Percentiles rank a stretch among this genome's conserved stretches.
Evolutionary conservation across 1,140 invertebrate genomes (phyloP).

Genomic region (Drosophila parvula): DNA sequence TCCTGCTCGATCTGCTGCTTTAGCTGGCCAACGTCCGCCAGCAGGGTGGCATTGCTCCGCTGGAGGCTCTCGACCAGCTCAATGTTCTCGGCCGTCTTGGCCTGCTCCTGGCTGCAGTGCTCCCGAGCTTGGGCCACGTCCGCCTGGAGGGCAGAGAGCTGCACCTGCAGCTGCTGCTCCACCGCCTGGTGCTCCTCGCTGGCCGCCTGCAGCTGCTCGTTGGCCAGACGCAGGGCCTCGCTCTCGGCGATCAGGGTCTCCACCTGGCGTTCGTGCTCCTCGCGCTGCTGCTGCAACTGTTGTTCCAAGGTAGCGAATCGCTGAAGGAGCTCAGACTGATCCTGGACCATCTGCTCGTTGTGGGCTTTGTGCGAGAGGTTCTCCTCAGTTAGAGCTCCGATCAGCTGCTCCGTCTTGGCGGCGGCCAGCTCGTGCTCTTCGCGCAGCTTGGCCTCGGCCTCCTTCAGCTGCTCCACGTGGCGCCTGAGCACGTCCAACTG

Average conservation of each 20-base stretch:
- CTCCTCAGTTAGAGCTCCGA: slow-evolving; percentile 66
- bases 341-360: slow-evolving; percentile 61
- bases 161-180: slow-evolving; percentile 41
- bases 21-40: slow-evolving; percentile 57
- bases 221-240: slow-evolving; percentile 68
- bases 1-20: slow-evolving; percentile 79
- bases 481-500: slow-evolving; percentile 77
- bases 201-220: slow-evolving; percentile 59
- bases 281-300: slow-evolving; percentile 62
- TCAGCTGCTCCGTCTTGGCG: slow-evolving; percentile 66
- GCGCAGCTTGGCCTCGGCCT: slow-evolving; percentile 69
- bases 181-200: slow-evolving; percentile 47
- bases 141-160: slow-evolving; percentile 55
- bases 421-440: slow-evolving; percentile 64
- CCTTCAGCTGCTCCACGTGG: slow-evolving; percentile 78
- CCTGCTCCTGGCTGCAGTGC: slow-evolving; percentile 45
- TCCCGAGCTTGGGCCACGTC: slow-evolving; percentile 61
- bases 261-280: slow-evolving; percentile 65
- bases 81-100: slow-evolving; percentile 57
- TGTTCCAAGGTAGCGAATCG: slow-evolving; percentile 55
- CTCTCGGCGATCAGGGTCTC: slow-evolving; percentile 65
- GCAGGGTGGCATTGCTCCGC: slow-evolving; percentile 59
- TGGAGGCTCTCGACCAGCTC: slow-evolving; percentile 67
- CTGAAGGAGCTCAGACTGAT: slow-evolving; percentile 54
- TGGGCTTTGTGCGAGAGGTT: slow-evolving; percentile 63